Evolutionary conservation across 2,888 invertebrate genomes (phyloP), one percentile per base, ranked within the genome.

Genomic region (Nomada flava): DNA sequence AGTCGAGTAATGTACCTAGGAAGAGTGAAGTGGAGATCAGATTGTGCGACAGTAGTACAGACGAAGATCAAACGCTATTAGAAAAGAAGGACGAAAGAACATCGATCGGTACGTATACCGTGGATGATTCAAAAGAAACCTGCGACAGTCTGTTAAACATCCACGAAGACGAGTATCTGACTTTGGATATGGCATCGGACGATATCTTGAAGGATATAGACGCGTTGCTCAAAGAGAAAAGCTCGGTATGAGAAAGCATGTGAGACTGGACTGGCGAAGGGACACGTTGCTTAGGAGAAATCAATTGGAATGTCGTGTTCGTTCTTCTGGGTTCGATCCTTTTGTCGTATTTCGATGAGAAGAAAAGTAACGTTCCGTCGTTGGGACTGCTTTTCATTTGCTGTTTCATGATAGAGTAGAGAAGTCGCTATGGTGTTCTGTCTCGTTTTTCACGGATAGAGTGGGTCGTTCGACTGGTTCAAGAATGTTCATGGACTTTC

Each of bases 161-260:
- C 5, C 89, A 88, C 64, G 91, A 90, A 44, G 89, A 89, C n/a
- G 91, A 92, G 18, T 89, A 89, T 68, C 59, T 91, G 23, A 87
- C 86, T 26, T 60, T 90, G 20, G 92, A 92, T 57, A 83, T 89
- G 11, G 87, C 86, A 4, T 90, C 91, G 47, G 92, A 91, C 23
- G 92, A 93, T 75, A 93, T 93, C 50, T 87, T 93, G 26, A 91
- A 92, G 79, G 93, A 93, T 72, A 93, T 93, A 60, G 93, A 93
- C 65, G 93, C 91, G 1, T 68, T 93, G n/a, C 89, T 93, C 44
- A 91, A 87, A 26, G 92, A 91, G 60, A 89, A 91, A 64, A 76
- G 77, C 15, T 76, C 80, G 26, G 83, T 86, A 52, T 90, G 83
- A 88, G 20, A 23, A 23, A 20, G 3, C 11, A 3, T 11, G 2